phyloP scores from a whole-genome alignment of 1,140 invertebrate species.

The Polypedilum pembai region DNA sequence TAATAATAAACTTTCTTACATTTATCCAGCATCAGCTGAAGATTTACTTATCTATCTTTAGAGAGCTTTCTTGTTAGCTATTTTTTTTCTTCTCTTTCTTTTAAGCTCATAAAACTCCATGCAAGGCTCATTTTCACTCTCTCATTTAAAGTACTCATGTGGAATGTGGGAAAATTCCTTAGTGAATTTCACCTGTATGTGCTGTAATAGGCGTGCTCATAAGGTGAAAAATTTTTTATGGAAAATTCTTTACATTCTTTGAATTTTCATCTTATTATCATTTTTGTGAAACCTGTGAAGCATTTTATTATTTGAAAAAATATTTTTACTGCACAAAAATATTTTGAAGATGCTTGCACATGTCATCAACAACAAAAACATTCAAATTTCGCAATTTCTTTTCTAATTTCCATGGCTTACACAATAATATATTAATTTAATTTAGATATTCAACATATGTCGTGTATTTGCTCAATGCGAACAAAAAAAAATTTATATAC shows the following conservation, averaged over 20 bases:
- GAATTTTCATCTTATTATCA: not conserved
- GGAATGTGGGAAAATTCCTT: not conserved
- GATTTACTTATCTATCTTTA: too few species aligned
- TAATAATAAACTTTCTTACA: too few species aligned
- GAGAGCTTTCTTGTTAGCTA: too few species aligned
- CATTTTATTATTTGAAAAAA: not conserved
- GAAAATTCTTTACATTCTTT: not conserved
- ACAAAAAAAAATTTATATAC: not conserved
- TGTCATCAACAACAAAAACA: not conserved
- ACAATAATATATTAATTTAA: not conserved
- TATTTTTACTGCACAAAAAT: not conserved
- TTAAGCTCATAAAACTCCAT: conserved; percentile 1
- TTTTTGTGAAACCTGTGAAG: not conserved
- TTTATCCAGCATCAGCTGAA: too few species aligned
- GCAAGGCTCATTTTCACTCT: not conserved
- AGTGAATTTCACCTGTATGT: not conserved
- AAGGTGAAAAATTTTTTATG: not conserved
- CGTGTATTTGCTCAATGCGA: not conserved
- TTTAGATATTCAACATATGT: conserved; percentile 14
- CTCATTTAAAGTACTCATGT: not conserved
- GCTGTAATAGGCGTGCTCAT: not conserved
- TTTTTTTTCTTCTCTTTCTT: too few species aligned
- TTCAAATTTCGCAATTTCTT: not conserved
- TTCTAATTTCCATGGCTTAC: not conserved
- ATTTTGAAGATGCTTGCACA: not conserved